Conservation (phyloP, 2,888 invertebrate genomes). For the Drosophila parthenogenetica region DNA sequence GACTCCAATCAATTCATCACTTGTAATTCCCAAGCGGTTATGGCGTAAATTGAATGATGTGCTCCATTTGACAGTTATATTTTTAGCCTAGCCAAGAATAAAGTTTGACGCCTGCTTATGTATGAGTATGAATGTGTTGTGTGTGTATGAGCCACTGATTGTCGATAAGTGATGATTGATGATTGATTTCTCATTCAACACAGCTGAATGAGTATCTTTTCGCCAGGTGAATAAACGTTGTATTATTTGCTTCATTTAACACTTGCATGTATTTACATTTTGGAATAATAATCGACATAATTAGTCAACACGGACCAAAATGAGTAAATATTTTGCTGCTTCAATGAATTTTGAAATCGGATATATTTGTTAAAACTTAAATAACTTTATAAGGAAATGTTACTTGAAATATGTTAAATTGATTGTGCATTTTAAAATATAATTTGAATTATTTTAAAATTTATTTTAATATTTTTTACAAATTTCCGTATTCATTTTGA, state of each 20-base stretch:
- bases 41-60: slow-evolving; percentile 49
- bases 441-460: too few species aligned
- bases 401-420: too few species aligned
- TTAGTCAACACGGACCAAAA: slow-evolving; percentile 8
- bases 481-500: too few species aligned
- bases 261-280: slow-evolving; percentile 23
- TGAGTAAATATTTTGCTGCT: not conserved
- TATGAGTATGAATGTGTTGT: not conserved
- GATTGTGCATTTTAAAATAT: too few species aligned
- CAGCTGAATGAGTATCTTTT: slow-evolving; percentile 37
- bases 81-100: slow-evolving; percentile 29
- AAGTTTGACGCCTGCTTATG: not conserved
- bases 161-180: slow-evolving; percentile 56
- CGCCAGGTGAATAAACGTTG: slow-evolving; percentile 15
- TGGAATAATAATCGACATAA: slow-evolving; percentile 19
- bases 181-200: slow-evolving; percentile 40
- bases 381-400: too few species aligned
- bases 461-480: too few species aligned
- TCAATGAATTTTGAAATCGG: too few species aligned
- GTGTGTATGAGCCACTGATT: slow-evolving; percentile 22
- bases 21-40: slow-evolving; percentile 48
- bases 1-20: slow-evolving; percentile 37
- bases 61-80: slow-evolving; percentile 44
- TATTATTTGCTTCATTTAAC: slow-evolving; percentile 47
- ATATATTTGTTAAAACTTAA: too few species aligned